These are phyloP conservation scores for Borostomias antarcticus DNA, from an alignment of 2,797 vertebrate genomes.

Conservation along the genomic window DNA sequence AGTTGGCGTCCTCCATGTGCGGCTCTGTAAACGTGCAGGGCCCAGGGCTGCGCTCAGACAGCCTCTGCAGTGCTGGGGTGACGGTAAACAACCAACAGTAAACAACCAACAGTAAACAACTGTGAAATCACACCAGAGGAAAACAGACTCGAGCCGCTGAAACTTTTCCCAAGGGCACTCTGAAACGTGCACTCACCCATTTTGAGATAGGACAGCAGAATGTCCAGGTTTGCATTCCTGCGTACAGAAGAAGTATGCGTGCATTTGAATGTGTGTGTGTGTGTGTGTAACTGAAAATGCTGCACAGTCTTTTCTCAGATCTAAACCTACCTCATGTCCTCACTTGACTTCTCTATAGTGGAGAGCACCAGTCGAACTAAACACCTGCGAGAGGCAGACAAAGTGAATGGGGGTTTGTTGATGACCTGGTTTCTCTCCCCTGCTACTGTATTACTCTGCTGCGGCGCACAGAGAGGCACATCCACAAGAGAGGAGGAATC, in stretches of 20 bases:
- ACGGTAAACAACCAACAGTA: slow-evolving; percentile 30
- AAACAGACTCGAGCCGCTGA: neutral
- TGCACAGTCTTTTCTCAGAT: neutral
- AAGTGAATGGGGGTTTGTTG: slow-evolving; percentile 48
- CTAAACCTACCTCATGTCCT: slow-evolving; percentile 73
- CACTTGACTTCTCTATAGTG: slow-evolving; percentile 61
- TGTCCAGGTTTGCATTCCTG: slow-evolving; percentile 65
- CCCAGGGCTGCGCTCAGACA: slow-evolving; percentile 62
- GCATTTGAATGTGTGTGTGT: too few relatives aligned
- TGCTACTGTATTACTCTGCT: too few relatives aligned
- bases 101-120: slow-evolving; percentile 3
- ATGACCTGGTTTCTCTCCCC: slow-evolving; percentile 73
- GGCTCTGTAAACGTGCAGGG: slow-evolving; percentile 57
- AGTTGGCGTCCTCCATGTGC: slow-evolving; percentile 79
- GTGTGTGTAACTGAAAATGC: neutral
- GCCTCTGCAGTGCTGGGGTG: slow-evolving; percentile 78
- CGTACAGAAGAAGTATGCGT: slow-evolving; percentile 15
- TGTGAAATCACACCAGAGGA: slow-evolving; percentile 8
- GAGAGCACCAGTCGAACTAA: slow-evolving; percentile 83
- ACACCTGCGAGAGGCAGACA: slow-evolving; percentile 76
- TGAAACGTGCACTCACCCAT: slow-evolving; percentile 64
- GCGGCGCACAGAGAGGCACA: slow-evolving; percentile 60
- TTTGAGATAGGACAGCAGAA: slow-evolving; percentile 73
- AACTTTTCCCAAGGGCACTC: neutral
- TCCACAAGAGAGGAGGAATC: slow-evolving; percentile 41